Evolutionary conservation across 1,140 invertebrate species (phyloP), one percentile per base, ranked within the genome.

Genomic region (Doryteuthis pealeii): DNA sequence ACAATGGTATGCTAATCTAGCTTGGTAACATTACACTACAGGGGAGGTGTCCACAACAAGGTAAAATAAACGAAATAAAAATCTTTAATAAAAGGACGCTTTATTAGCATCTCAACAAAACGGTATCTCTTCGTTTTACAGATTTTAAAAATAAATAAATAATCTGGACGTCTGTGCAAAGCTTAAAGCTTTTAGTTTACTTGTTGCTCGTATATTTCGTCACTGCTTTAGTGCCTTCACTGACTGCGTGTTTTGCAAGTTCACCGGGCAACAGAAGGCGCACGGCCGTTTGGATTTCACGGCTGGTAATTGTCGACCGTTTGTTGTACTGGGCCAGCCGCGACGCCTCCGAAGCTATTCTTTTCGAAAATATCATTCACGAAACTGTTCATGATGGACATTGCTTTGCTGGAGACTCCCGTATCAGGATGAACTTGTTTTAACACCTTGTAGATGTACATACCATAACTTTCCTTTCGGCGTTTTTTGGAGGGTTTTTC

Each of bases 341-440:
- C 22, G 80, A 80, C 32, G 85, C 80, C 75, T 88, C 87, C 28
- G 81, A 79, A 35, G 87, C 87, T 70, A 89, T 88, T 75, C 87
- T n/a, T 76, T 76, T 89, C 87, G 75, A 89, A 89, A 72, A 89
- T 84, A 73, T 89, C 88, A 74, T 89, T 88, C 22, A 89, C 86
- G 77, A 89, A 88, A 43, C 83, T 84, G 79, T 88, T n/a, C n/a
- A n/a, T n/a, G n/a, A n/a, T n/a, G n/a, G n/a, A n/a, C n/a, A n/a
- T n/a, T n/a, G n/a, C n/a, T 86, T n/a, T n/a, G 78, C 78, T 80
- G 31, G 91, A 92, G 58, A 93, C 91, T 45, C 92, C 91, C 73
- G 91, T 92, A 81, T 92, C 90, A 2, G 91, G 91, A 83, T 92
- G 92, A 87, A 93, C 92, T 82, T 92, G 91, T 79, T 92, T 92